phyloP scores from a whole-genome alignment of 2,888 invertebrate species.

The Sminthurides aquaticus region DNA sequence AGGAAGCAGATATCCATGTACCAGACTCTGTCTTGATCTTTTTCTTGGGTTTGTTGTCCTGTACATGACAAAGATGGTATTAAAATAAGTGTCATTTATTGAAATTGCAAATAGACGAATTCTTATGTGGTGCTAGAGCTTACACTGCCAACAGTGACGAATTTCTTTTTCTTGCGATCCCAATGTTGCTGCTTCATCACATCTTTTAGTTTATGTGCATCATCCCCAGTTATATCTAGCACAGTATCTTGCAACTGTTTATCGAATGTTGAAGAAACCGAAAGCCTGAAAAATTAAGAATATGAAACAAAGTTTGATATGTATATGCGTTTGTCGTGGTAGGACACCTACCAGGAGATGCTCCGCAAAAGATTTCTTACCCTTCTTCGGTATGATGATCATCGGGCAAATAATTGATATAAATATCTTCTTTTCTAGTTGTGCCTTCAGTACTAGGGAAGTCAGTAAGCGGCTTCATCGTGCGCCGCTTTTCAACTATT shows the following conservation, averaged over 20 bases:
- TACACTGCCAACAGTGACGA: slow-evolving; percentile 59
- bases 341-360: too few species aligned
- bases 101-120: too few species aligned
- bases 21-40: slow-evolving; percentile 95
- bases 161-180: slow-evolving; percentile 95
- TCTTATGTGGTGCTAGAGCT: too few species aligned
- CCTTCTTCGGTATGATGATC: slow-evolving; percentile 79
- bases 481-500: slow-evolving; percentile 51
- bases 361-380: too few species aligned
- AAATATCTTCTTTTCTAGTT: slow-evolving; percentile 59
- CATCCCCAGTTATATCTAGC: slow-evolving; percentile 77
- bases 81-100: too few species aligned
- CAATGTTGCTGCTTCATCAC: slow-evolving; percentile 61
- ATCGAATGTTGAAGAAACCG: slow-evolving; percentile 66
- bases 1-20: slow-evolving; percentile 85
- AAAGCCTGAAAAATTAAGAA: slow-evolving; percentile 55
- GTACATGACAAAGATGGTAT: slow-evolving; percentile 33
- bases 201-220: slow-evolving; percentile 58
- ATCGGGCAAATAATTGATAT: slow-evolving; percentile 73
- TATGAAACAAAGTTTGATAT: not conserved
- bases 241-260: slow-evolving; percentile 68
- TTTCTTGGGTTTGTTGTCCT: slow-evolving; percentile 55
- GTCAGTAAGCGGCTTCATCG: slow-evolving; percentile 49
- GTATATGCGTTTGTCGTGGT: too few species aligned
- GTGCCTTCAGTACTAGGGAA: slow-evolving; percentile 39